These are phyloP conservation scores for Anthonomus grandis DNA, from an alignment of 1,140 invertebrate genomes.

Conservation along the genomic window DNA sequence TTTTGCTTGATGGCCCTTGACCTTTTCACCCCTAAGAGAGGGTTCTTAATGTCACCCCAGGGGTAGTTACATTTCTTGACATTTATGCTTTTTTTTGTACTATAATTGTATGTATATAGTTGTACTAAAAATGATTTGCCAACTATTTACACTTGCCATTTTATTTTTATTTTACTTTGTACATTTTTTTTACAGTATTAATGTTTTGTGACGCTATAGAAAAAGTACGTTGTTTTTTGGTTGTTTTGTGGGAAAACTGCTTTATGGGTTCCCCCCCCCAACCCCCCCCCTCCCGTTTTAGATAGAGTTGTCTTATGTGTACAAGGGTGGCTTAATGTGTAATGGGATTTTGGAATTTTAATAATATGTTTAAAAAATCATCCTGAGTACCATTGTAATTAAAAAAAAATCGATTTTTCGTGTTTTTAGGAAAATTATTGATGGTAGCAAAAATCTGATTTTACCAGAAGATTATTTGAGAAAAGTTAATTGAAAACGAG, in stretches of 20 bases:
- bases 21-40: background rate
- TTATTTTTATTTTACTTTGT: constrained; percentile 29
- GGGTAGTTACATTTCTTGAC: background rate
- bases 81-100: constrained; percentile 15
- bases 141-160: constrained; percentile 33
- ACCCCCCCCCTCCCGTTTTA: background rate
- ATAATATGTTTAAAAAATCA: no score
- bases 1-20: no score
- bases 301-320: background rate
- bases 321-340: background rate
- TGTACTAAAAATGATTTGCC: constrained; percentile 30
- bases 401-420: no score
- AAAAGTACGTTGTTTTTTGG: constrained; percentile 12
- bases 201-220: background rate
- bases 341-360: no score
- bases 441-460: no score
- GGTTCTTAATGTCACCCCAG: background rate
- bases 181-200: constrained; percentile 35
- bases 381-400: no score
- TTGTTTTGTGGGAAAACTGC: background rate
- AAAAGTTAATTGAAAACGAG: no score
- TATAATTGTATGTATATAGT: constrained; percentile 28
- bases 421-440: no score
- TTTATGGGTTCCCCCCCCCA: background rate
- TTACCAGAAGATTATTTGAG: no score